Base-by-base conservation (phyloP, 2,113 vertebrate species). In the Condylura cristata region DNA sequence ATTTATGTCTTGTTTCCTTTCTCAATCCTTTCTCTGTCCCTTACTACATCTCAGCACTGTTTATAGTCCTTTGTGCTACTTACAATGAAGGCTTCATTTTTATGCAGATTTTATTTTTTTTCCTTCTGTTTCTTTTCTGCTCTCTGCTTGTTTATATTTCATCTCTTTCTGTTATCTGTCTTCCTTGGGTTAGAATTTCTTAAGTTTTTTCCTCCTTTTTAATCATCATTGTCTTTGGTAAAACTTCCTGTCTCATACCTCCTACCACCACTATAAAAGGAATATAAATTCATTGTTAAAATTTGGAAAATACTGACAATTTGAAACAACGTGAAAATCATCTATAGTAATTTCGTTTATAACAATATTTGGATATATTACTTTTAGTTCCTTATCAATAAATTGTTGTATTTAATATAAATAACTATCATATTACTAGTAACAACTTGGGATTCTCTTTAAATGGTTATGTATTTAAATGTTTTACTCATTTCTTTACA, bases 361-460 rank as follows among this genome's bases (percentile, higher is more conserved):
- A 85, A 61, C 48, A 86, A 63, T 37, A 87, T 79, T 88, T 93
- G 90, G 60, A 70, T 83, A 60, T 81, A 84, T 83, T 89, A 37
- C 41, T 89, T 93, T 61, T 51, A 12, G 76, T 60, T 91, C 88
- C 32, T n/a, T 90, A 56, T 84, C 41, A 86, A 11, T 89, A 17
- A 74, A 68, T 81, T 86, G 28, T 70, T 91, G 83, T 63, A 48
- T 86, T 87, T 83, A 74, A 53, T 90, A 6, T 88, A 94, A 84
- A 32, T 88, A 86, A 70, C 82, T 93, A 53, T 9, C 13, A 30
- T 56, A 81, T 81, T 10, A 63, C 60, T 58, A 70, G 66, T 68
- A 70, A 32, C 41, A 89, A 74, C 14, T 65, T 81, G 41, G 37
- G 87, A 91, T 80, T 95, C 32, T 95, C 30, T 90, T 91, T 82